Base-by-base conservation (phyloP, 2,888 invertebrate species). In the Heliconius ethilla region DNA sequence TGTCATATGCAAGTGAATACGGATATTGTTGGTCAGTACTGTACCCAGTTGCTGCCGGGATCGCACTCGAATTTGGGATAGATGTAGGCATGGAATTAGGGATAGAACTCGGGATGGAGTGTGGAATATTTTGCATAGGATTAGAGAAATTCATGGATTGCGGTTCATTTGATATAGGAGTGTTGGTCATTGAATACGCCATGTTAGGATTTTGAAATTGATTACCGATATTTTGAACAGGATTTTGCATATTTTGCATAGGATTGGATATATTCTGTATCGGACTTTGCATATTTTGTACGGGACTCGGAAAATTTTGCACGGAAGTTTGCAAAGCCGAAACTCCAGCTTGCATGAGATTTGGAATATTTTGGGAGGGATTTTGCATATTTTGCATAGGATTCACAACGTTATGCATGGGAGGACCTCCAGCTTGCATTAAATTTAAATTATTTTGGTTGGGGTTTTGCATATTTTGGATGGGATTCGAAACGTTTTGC, bases 1-100 rank as follows among this genome's bases (percentile, higher is more conserved):
- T 87, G 0, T 88, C 86, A 79, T 87, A 90, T 3, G 87, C 82
- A 40, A 81, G 86, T 7, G 88, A 86, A 1, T 83, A 83, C 18
- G 89, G 82, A 81, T 89, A 90, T 55, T 87, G 87, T 15, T 87
- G 87, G 9, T 90, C 89, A 5, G 86, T 80, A 11, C 84, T 81
- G 65, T 86, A 87, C 9, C 79, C 80, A 51, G 81, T 66, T n/a
- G 77, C 75, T 11, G 37, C n/a, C 15, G 79, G 75, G 33, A 80
- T 75, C 2, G 51, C 75, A 22, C 29, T 76, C 11, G 78, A 70
- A 22, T 45, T 65, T 45, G 74, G 74, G 45, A 65, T 63, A 63
- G 74, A 65, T 10, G 27, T 18, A 22, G 74, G 63, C 7, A 72
- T 13, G 25, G 74, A 15, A 59, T 37, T 11, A 13, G 74, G 74